A percentile compares a stretch with the other conserved stretches of the same genome.
phyloP scores from a whole-genome alignment of 2,888 invertebrate species.

The Macrophya alboannulata region DNA sequence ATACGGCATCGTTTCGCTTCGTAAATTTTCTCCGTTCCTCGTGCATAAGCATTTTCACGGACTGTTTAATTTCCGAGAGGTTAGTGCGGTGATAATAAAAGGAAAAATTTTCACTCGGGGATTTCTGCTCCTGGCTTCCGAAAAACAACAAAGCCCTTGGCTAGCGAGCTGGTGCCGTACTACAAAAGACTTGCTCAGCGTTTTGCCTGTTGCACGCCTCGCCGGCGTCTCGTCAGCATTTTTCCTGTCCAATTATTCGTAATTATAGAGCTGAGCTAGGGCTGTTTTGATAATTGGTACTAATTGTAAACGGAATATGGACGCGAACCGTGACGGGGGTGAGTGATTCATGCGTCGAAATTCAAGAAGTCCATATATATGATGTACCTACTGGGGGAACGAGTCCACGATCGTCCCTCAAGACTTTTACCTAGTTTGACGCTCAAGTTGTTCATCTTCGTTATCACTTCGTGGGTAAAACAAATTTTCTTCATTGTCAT shows the following conservation, averaged over 20 bases:
- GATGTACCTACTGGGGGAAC: background rate
- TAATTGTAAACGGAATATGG: slow-evolving; percentile 63
- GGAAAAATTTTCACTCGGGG: slow-evolving; percentile 30
- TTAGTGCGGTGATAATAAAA: slow-evolving; percentile 11
- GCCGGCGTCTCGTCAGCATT: slow-evolving; percentile 68
- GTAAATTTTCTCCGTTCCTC: slow-evolving; percentile 11
- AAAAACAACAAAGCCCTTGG: slow-evolving; percentile 49
- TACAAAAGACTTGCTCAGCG: slow-evolving; percentile 60
- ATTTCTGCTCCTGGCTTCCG: slow-evolving; percentile 39
- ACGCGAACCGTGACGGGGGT: slow-evolving; percentile 58
- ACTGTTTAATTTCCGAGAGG: slow-evolving; percentile 22
- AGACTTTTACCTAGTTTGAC: background rate
- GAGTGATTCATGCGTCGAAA: slow-evolving; percentile 18
- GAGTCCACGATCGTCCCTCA: slow-evolving; percentile 10
- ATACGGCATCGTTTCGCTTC: slow-evolving; percentile 4
- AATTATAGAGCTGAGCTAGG: slow-evolving; percentile 72
- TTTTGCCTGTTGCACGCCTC: slow-evolving; percentile 66
- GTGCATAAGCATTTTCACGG: slow-evolving; percentile 43
- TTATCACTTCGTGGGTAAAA: background rate
- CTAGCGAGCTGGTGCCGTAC: slow-evolving; percentile 47
- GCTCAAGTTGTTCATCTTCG: background rate
- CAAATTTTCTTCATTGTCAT: background rate
- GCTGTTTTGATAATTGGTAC: slow-evolving; percentile 75
- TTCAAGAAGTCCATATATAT: background rate
- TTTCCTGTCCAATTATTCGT: slow-evolving; percentile 75